phyloP scores from a whole-genome alignment of 2,113 vertebrate species.

The Cyanoliseus patagonus region DNA sequence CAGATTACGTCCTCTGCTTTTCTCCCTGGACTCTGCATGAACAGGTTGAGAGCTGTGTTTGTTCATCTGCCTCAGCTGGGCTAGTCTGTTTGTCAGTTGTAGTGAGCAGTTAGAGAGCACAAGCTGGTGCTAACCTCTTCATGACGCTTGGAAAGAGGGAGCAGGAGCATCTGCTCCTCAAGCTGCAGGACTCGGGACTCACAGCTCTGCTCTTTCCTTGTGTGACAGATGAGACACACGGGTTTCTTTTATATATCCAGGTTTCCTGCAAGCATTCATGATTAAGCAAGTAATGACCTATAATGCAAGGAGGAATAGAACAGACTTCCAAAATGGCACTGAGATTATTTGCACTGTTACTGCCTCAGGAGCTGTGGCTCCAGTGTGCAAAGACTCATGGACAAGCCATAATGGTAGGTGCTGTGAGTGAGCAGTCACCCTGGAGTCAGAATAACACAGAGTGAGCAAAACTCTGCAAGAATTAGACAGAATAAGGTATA shows the following conservation, averaged over 20 bases:
- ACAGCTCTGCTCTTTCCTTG: background rate
- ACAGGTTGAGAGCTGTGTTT: rapidly evolving
- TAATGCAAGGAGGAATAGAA: background rate
- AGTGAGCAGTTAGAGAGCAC: background rate
- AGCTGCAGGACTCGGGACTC: background rate
- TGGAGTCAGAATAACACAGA: background rate
- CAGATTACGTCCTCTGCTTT: background rate
- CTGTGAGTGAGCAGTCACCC: background rate
- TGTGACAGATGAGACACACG: background rate
- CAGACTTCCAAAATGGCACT: rapidly evolving
- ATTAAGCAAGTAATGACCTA: background rate
- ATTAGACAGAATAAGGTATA: background rate
- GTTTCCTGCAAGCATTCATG: background rate
- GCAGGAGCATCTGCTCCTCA: background rate
- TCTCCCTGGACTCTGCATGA: rapidly evolving
- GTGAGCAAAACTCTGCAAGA: background rate
- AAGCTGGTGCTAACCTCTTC: too few species aligned
- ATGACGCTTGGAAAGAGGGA: background rate
- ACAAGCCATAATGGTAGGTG: background rate
- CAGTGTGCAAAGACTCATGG: background rate
- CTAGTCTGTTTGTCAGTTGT: background rate
- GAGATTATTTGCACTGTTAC: background rate
- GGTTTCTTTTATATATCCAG: background rate
- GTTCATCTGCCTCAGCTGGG: background rate
- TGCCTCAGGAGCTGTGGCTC: background rate